These are phyloP conservation scores for Leontocebus nigricollis DNA, from an alignment of 2,797 vertebrate species.

Conservation along the genomic window DNA sequence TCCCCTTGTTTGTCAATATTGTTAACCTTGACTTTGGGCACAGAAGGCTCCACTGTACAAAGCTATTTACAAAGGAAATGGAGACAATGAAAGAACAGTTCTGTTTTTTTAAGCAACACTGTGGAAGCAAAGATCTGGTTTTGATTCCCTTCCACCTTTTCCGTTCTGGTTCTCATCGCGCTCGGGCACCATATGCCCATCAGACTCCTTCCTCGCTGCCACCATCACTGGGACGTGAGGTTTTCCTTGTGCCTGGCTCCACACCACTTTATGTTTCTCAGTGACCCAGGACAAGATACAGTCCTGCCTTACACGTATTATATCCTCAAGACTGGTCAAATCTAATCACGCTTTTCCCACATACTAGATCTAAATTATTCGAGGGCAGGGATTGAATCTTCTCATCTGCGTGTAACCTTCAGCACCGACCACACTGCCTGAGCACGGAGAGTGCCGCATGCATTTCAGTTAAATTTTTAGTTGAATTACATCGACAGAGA, in stretches of 20 bases:
- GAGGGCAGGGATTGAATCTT: neutral
- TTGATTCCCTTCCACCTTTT: neutral
- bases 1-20: neutral
- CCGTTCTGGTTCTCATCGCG: neutral
- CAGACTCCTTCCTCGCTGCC: neutral
- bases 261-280: neutral
- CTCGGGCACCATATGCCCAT: accelerated
- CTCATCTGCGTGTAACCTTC: neutral
- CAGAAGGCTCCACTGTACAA: neutral
- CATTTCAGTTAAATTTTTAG: conserved; percentile 49
- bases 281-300: neutral
- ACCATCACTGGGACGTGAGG: neutral
- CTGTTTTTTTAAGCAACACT: neutral
- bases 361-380: neutral
- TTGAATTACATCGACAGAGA: neutral
- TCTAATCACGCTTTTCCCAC: neutral
- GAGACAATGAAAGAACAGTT: neutral
- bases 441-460: neutral
- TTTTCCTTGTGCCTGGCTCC: neutral
- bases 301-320: neutral
- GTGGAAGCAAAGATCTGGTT: neutral
- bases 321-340: neutral
- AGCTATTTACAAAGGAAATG: neutral
- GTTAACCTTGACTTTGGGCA: neutral
- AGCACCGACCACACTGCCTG: neutral